phyloP scores from a whole-genome alignment of 64 coral and sea anemone species.

The Actinia tenebrosa region DNA sequence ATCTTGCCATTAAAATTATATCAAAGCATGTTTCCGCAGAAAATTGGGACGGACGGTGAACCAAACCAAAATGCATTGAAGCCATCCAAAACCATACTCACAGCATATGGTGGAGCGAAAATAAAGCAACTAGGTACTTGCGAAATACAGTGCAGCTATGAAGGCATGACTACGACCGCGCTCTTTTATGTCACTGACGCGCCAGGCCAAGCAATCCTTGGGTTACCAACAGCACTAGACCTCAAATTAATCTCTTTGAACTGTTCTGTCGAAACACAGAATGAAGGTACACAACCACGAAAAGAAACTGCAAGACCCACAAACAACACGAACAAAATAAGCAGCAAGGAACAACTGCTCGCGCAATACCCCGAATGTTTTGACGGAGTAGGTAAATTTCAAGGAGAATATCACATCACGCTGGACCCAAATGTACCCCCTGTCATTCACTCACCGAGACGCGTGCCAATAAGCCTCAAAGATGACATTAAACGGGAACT shows the following conservation, averaged over 20 bases:
- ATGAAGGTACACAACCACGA: background rate
- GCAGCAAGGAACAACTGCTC: conserved; percentile 11
- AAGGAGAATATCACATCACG: conserved; percentile 35
- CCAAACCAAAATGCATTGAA: background rate
- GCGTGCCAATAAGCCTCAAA: conserved; percentile 14
- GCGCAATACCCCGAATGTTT: too few relatives aligned
- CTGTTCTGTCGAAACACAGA: conserved; percentile 32
- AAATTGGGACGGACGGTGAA: background rate
- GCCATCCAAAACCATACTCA: background rate
- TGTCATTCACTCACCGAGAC: too few relatives aligned
- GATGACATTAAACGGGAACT: conserved; percentile 29
- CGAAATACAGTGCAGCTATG: too few relatives aligned
- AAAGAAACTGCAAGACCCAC: background rate
- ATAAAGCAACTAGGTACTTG: too few relatives aligned
- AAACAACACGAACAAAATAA: background rate
- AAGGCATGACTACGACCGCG: too few relatives aligned
- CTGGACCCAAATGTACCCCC: conserved; percentile 3
- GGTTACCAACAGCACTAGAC: background rate
- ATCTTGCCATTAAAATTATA: conserved; percentile 15
- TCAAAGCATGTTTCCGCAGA: conserved; percentile 19
- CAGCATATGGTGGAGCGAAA: background rate
- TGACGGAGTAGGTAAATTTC: too few relatives aligned
- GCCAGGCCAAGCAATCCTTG: too few relatives aligned
- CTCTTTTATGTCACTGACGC: too few relatives aligned
- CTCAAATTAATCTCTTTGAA: conserved; percentile 20